Base-by-base conservation (phyloP, 2,888 invertebrate genomes). In the Pseudococcus viburni region DNA sequence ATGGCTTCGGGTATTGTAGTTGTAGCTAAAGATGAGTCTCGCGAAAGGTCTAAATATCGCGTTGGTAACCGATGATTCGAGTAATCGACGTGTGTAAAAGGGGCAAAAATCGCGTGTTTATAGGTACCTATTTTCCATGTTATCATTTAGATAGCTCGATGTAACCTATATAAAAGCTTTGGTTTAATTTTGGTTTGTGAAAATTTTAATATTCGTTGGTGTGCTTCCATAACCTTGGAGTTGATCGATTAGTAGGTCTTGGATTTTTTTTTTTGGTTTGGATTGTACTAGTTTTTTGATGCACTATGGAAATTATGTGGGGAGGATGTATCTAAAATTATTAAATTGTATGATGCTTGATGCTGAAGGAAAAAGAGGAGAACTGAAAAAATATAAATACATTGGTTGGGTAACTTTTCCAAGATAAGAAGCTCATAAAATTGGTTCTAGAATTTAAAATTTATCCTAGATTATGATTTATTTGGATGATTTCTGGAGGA, bases 41-140 rank as follows among this genome's bases (percentile, higher is more conserved):
- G 17, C 12, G 11, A 73, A 73, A 73, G 26, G 59, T 8, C 33
- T 73, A 1, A 26, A 22, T 33, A 33, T 33, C 33, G 68, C n/a
- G 26, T 73, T 33, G 68, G 68, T 73, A 73, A 73, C 68, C 68
- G 33, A 73, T 73, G 68, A 22, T 73, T 73, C 68, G 68, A 73
- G 68, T 15, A 12, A 33, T 73, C 68, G 26, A 73, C 11, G 11
- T 12, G 33, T 22, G 68, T 11, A 73, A 11, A 73, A 59, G 1
- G 0, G 64, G 5, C 22, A 64, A 22, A 6, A 64, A 33, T 73
- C 68, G 68, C 68, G 68, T 73, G 68, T 11, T 73, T 73, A 73
- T 73, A 12, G 12, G 68, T 73, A 73, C 26, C 26, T 33, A 33
- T 73, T 73, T 73, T 73, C 4, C 68, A n/a, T 33, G 26, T 0